These are phyloP conservation scores for Chionomys nivalis DNA, from an alignment of 2,113 vertebrate species.

Conservation along the genomic window DNA sequence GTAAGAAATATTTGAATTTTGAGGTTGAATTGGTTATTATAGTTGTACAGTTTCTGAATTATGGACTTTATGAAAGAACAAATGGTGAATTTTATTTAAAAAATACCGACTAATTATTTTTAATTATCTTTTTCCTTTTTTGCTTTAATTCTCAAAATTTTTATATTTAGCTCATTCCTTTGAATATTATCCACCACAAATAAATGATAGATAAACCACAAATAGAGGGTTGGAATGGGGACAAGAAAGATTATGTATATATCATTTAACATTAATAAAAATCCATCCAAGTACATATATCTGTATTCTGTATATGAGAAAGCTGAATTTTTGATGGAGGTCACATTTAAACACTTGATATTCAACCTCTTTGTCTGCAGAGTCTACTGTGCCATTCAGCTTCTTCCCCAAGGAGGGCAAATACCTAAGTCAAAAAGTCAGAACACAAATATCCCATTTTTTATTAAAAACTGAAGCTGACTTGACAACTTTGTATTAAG, in stretches of 20 bases:
- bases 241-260: neutral
- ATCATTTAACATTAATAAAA: slow-evolving; percentile 8
- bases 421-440: neutral
- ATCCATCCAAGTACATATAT: neutral
- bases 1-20: neutral
- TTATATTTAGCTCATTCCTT: neutral
- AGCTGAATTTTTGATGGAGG: neutral
- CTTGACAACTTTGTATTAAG: neutral
- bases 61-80: neutral
- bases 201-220: neutral
- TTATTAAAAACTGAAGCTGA: neutral
- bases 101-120: neutral
- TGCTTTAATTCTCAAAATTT: neutral
- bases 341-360: neutral
- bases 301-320: slow-evolving; percentile 5
- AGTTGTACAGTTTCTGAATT: neutral
- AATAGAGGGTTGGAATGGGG: neutral
- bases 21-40: neutral
- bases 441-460: neutral
- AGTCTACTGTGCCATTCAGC: too few relatives aligned
- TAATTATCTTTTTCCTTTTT: neutral
- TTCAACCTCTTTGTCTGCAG: neutral
- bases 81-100: neutral
- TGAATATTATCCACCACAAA: neutral
- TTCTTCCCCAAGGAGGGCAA: accelerated